Evolutionary conservation across 2,888 invertebrate species (phyloP).

Genomic region (Eugnorisma glareosa): DNA sequence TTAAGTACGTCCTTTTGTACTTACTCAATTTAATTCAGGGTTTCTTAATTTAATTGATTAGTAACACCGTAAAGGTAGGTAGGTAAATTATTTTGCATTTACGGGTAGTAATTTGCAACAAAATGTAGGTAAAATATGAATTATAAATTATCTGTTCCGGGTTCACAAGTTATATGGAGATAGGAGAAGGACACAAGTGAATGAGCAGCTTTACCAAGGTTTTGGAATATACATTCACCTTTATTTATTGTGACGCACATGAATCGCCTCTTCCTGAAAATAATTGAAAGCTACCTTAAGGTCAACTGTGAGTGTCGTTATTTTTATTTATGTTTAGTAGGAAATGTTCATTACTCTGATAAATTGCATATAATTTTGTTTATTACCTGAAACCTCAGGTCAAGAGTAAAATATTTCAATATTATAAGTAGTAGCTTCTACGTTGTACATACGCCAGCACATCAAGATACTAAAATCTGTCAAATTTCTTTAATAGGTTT

Average conservation of each 20-base stretch:
- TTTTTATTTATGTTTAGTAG: constrained; percentile 39
- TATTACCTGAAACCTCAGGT: constrained; percentile 34
- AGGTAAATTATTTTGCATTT: constrained; percentile 17
- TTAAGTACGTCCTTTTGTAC: constrained; percentile 17
- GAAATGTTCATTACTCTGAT: constrained; percentile 33
- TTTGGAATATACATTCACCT: constrained; percentile 21
- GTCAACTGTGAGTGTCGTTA: constrained; percentile 30
- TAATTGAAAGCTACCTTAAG: constrained; percentile 43
- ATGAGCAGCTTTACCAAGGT: constrained; percentile 51
- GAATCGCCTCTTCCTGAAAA: constrained; percentile 51
- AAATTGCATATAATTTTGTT: constrained; percentile 34
- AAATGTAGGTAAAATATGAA: constrained; percentile 28
- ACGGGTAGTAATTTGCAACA: constrained; percentile 19
- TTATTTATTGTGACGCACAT: constrained; percentile 33
- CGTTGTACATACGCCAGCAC: background rate
- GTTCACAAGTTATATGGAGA: constrained; percentile 44
- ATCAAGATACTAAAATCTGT: too few species aligned
- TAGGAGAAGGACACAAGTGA: constrained; percentile 43
- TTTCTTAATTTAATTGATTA: constrained; percentile 23
- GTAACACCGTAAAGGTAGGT: constrained; percentile 5
- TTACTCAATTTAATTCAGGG: constrained; percentile 10
- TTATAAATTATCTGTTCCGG: constrained; percentile 53
- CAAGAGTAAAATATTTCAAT: constrained; percentile 34
- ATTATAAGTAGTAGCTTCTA: constrained; percentile 6
- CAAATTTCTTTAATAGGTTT: too few species aligned